Evolutionary conservation across 2,113 vertebrate species (phyloP).

Genomic region (Etheostoma spectabile): DNA sequence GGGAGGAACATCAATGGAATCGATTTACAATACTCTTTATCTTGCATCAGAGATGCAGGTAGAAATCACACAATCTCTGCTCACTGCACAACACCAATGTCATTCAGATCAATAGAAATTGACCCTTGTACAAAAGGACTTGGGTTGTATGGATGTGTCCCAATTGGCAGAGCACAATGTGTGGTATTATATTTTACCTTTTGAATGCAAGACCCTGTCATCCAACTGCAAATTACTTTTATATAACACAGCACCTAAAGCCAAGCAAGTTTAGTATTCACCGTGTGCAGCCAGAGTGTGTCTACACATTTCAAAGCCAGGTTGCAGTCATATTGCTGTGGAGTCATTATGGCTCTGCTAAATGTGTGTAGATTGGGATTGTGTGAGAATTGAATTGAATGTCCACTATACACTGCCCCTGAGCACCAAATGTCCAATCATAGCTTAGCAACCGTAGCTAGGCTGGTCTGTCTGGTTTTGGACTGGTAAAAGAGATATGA

Average conservation of each 20-base stretch:
- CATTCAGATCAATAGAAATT: constrained; percentile 79
- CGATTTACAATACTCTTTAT: constrained; percentile 81
- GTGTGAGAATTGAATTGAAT: constrained; percentile 24
- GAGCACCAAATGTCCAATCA: background rate
- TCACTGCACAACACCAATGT: constrained; percentile 75
- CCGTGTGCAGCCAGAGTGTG: constrained; percentile 31
- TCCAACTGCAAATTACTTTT: constrained; percentile 67
- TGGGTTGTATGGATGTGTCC: constrained; percentile 58
- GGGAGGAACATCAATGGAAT: constrained; percentile 77
- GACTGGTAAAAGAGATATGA: background rate
- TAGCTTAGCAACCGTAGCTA: constrained; percentile 7
- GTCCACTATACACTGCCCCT: background rate
- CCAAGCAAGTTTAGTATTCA: constrained; percentile 53
- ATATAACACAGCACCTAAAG: constrained; percentile 52
- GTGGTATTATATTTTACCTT: constrained; percentile 65
- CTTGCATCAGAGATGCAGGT: constrained; percentile 73
- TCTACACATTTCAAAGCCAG: constrained; percentile 48
- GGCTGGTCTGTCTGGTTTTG: background rate
- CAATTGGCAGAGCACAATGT: constrained; percentile 49
- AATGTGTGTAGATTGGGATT: constrained; percentile 17
- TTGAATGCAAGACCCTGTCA: constrained; percentile 58
- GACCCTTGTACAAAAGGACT: constrained; percentile 70
- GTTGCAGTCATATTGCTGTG: constrained; percentile 45
- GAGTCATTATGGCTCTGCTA: constrained; percentile 47
- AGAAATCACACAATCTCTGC: constrained; percentile 79